Percentiles rank a stretch among this genome's conserved stretches.
These are phyloP conservation scores for Andricus curvator DNA, from an alignment of 2,888 invertebrate genomes.

Conservation along the genomic window DNA sequence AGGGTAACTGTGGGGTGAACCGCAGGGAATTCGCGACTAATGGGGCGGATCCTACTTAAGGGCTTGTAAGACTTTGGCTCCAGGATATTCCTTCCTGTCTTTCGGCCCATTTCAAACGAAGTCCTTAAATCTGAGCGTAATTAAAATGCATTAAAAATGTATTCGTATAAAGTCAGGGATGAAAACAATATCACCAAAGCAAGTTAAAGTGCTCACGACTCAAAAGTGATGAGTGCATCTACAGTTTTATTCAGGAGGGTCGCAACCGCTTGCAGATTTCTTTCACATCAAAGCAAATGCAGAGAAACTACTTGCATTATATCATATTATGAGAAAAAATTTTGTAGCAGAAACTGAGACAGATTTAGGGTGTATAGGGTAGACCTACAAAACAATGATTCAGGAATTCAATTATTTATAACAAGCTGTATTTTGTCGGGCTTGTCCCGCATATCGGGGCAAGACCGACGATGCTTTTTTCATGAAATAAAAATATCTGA, in stretches of 20 bases:
- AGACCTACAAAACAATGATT: too few relatives aligned
- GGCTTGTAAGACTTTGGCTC: slow-evolving; percentile 39
- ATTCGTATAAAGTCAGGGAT: not conserved
- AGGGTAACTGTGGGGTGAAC: slow-evolving; percentile 38
- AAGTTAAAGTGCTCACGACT: not conserved
- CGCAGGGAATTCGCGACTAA: slow-evolving; percentile 51
- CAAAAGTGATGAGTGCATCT: not conserved
- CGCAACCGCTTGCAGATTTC: not conserved
- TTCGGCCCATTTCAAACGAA: slow-evolving; percentile 18
- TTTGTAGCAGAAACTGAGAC: not conserved
- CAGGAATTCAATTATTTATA: too few relatives aligned
- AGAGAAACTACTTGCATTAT: not conserved
- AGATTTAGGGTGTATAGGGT: too few relatives aligned
- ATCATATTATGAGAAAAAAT: not conserved
- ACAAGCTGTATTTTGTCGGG: too few relatives aligned
- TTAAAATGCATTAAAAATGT: slow-evolving; percentile 28
- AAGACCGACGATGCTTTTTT: too few relatives aligned
- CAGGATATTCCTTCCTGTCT: slow-evolving; percentile 20
- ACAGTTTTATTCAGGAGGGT: not conserved
- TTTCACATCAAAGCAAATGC: not conserved
- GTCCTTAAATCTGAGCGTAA: not conserved
- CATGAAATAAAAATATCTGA: too few relatives aligned
- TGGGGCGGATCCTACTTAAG: slow-evolving; percentile 58
- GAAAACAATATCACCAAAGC: not conserved
- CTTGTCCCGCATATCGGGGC: too few relatives aligned